Percentiles rank a stretch among this genome's conserved stretches.
These are phyloP conservation scores for Lordiphosa andalusiaca DNA, from an alignment of 2,888 invertebrate species.

Conservation along the genomic window DNA sequence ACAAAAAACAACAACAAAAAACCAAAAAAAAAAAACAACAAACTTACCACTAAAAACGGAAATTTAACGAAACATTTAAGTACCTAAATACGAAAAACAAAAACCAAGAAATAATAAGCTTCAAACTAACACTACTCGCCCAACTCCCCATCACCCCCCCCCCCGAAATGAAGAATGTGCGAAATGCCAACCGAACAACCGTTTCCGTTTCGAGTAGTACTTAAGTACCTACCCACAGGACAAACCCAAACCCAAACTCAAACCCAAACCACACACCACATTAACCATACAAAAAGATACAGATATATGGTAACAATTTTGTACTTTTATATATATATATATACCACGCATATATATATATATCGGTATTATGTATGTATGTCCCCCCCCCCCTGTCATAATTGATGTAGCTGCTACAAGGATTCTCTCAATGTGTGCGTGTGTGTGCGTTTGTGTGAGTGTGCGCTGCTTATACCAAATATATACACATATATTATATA, in stretches of 20 bases:
- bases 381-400: conserved; percentile 16
- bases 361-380: conserved; percentile 22
- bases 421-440: no score
- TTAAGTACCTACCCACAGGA: no score
- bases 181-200: conserved; percentile 4
- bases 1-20: no score
- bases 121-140: conserved; percentile 53
- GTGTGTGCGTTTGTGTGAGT: not conserved
- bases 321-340: no score
- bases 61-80: conserved; percentile 68
- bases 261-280: not conserved
- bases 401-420: no score
- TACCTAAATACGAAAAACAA: conserved; percentile 55
- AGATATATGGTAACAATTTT: not conserved
- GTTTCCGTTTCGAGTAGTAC: not conserved
- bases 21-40: no score
- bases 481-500: not conserved
- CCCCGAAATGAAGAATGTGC: conserved; percentile 17
- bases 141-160: no score
- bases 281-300: conserved; percentile 23
- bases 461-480: not conserved
- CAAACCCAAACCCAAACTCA: no score
- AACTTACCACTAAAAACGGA: conserved; percentile 63
- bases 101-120: conserved; percentile 54
- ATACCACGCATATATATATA: conserved; percentile 12